Percentiles rank a stretch among this genome's conserved stretches.
These are phyloP conservation scores for Luperina testacea DNA, from an alignment of 2,888 invertebrate genomes.

Conservation along the genomic window DNA sequence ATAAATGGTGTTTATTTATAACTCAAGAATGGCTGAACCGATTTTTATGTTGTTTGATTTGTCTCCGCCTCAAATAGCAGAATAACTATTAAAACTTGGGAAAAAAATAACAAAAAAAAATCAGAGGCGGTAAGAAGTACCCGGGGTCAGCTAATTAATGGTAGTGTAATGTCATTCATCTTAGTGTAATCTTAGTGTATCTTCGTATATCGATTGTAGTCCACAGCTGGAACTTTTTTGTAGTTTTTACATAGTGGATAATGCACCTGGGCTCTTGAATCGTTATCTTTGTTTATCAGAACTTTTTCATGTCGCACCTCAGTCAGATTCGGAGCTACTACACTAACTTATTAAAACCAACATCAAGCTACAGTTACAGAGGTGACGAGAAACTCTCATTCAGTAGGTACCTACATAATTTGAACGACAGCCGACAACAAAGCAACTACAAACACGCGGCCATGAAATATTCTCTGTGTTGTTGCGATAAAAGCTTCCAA, in stretches of 20 bases:
- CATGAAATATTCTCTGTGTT: slow-evolving; percentile 48
- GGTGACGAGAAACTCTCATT: neutral
- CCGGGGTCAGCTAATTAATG: too few relatives aligned
- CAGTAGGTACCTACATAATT: slow-evolving; percentile 21
- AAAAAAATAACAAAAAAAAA: too few relatives aligned
- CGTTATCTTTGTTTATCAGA: neutral
- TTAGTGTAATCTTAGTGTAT: too few relatives aligned
- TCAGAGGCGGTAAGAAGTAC: too few relatives aligned
- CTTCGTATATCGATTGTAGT: neutral
- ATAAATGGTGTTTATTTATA: too few relatives aligned
- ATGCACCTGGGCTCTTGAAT: neutral
- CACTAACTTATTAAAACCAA: slow-evolving; percentile 20
- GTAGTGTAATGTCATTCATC: too few relatives aligned
- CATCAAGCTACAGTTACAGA: neutral
- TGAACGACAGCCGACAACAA: slow-evolving; percentile 20
- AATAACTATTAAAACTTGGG: too few relatives aligned
- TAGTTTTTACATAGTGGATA: neutral
- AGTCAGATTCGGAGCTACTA: neutral
- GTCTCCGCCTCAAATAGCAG: too few relatives aligned
- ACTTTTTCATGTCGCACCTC: neutral
- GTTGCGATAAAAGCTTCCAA: slow-evolving; percentile 34
- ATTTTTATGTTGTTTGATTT: too few relatives aligned
- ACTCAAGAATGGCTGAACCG: too few relatives aligned
- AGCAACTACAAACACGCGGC: slow-evolving; percentile 16
- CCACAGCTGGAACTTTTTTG: neutral